Conservation (phyloP, 2,888 invertebrate species). For the Platycheirus albimanus region DNA sequence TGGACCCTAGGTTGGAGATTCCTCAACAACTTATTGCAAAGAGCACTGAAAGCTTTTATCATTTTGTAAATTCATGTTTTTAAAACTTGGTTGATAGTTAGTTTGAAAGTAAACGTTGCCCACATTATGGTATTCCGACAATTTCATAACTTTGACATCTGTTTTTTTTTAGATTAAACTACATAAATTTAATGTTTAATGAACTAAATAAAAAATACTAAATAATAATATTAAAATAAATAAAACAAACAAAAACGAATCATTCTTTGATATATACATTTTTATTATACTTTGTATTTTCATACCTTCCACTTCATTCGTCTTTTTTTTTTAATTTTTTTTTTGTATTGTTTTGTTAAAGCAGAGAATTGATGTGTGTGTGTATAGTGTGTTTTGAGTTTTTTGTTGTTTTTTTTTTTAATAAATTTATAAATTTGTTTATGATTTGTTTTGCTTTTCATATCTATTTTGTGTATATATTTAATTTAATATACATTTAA, state of each 20-base stretch:
- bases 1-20: no score
- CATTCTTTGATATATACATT: conserved; percentile 62
- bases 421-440: conserved; percentile 41
- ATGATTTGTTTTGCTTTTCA: conserved; percentile 33
- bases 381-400: conserved; percentile 27
- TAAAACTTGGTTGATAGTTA: no score
- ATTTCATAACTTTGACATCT: no score
- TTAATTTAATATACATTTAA: conserved; percentile 65
- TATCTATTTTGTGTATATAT: conserved; percentile 43
- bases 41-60: no score
- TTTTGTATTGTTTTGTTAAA: conserved; percentile 32
- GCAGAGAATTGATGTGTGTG: conserved; percentile 42
- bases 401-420: conserved; percentile 11
- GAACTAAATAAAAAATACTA: background rate
- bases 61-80: no score
- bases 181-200: no score
- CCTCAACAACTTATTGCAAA: no score
- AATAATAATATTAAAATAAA: background rate
- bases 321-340: background rate
- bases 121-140: no score
- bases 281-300: conserved; percentile 67
- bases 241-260: conserved; percentile 3
- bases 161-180: no score
- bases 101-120: no score
- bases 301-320: conserved; percentile 7